Base-by-base conservation (phyloP, 2,797 vertebrate species). In the Rhadinocentrus ornatus region DNA sequence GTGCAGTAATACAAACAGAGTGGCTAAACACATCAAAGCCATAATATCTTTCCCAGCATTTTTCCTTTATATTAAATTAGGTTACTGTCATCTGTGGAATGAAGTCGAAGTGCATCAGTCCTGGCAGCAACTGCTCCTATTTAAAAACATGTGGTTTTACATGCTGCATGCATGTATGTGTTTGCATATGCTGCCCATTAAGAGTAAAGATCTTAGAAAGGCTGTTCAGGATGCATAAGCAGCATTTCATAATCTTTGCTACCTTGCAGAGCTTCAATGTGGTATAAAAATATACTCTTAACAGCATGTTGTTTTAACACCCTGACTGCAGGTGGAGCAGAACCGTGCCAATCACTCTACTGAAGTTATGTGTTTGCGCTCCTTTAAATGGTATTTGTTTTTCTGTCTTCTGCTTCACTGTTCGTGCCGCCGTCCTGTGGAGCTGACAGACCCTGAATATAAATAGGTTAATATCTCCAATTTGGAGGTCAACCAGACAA, bases 41-140 rank as follows among this genome's bases (percentile, higher is more conserved):
- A 59, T 78, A 87, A 93, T 92, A 82, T 81, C 75, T 92, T 93
- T 91, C 71, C 85, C 90, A 87, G 88, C 55, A 73, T 85, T 83
- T 82, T 76, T 71, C 62, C 71, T 84, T 77, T 58, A 81, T 34
- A 56, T 93, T 90, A 85, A 92, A 88, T 92, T 85, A 84, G 86
- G 73, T 89, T 84, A 82, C 75, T 86, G 73, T 92, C 82, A 87
- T 84, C 78, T 71, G 72, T 81, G 64, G 75, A 72, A 74, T 69
- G 79, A 75, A 82, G 82, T 50, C 66, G 44, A 75, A 84, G 75
- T 72, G 83, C 76, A 86, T 90, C 85, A 74, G 60, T 81, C 73
- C 59, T 52, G 62, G 79, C 63, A 85, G 75, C 72, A 73, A 71
- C 62, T 10, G 13, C 53, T 54, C 62, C 71, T 32, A 87, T 77